Base-by-base conservation (phyloP, 2,888 invertebrate species). In the Lucinisca nassula region DNA sequence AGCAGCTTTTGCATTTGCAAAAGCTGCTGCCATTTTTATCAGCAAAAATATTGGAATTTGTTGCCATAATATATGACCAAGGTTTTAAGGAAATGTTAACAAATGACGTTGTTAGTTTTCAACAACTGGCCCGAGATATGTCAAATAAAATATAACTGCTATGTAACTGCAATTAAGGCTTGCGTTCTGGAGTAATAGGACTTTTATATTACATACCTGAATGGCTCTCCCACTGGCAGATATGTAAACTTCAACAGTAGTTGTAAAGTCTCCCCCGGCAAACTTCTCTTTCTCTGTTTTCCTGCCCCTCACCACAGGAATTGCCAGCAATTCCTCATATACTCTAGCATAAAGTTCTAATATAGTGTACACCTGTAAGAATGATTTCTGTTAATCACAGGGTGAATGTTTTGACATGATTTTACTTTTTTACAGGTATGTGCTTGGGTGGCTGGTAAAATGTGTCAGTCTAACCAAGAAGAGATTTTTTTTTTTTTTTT, bases 231-330 rank as follows among this genome's bases (percentile, higher is more conserved):
- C 99, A 93, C 98, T 99, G 3, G 98, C 98, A 0, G 98, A 98
- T 55, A 99, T 97, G 96, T 98, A 99, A 0, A 98, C 99, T 96
- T 99, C 99, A 6, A 99, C 98, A 0, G 99, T 99, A 10, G 99
- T 98, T 8, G 99, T 99, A 96, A 98, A 99, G 96, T 98, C 98
- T 3, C 98, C 99, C 32, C 99, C 99, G 0, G 99, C 99, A 96
- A 99, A 99, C 96, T 99, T 99, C 96, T 99, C 99, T 96, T 99
- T 99, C 96, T 99, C 99, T 0, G 99, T 99, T 97, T 99, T 99
- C 24, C 98, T 97, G 12, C 96, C 96, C 79, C 95, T 89, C 6
- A 96, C 94, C 0, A 99, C 99, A 0, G 99, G 99, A 88, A 99
- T 98, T 0, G 99, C 99, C 72, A 99, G 94, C 93, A 98, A 96